phyloP scores from a whole-genome alignment of 2,797 vertebrate species.

The Lemur catta region DNA sequence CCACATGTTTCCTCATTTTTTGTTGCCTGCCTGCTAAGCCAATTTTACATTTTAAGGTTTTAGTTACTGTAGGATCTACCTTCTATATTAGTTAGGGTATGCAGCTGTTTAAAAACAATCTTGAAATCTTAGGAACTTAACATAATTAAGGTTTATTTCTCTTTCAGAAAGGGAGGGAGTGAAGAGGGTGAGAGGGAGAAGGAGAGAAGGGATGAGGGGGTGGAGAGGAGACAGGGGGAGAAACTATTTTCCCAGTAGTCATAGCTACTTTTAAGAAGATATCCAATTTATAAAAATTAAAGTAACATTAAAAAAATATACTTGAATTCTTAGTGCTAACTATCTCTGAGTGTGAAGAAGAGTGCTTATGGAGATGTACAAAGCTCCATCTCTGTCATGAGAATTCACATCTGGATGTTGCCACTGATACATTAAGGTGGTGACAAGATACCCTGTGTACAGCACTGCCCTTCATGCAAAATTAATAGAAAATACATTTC shows the following conservation, averaged over 20 bases:
- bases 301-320: background rate
- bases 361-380: background rate
- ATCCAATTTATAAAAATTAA: slow-evolving; percentile 29
- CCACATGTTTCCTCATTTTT: background rate
- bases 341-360: background rate
- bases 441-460: background rate
- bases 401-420: background rate
- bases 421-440: background rate
- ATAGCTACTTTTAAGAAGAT: slow-evolving; percentile 42
- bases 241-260: background rate
- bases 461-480: background rate
- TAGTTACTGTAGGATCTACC: background rate
- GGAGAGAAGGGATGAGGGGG: background rate
- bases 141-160: slow-evolving; percentile 35
- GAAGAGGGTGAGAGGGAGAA: background rate
- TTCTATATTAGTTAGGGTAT: background rate
- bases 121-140: slow-evolving; percentile 18
- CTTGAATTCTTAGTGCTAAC: slow-evolving; percentile 8
- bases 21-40: background rate
- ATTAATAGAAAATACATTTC: slow-evolving; percentile 24
- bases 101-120: background rate
- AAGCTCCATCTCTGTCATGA: background rate
- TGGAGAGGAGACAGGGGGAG: background rate
- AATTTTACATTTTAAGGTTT: slow-evolving; percentile 15
- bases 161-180: background rate